Evolutionary conservation across 2,113 vertebrate species (phyloP).

Genomic region (Lampris megalopsis): DNA sequence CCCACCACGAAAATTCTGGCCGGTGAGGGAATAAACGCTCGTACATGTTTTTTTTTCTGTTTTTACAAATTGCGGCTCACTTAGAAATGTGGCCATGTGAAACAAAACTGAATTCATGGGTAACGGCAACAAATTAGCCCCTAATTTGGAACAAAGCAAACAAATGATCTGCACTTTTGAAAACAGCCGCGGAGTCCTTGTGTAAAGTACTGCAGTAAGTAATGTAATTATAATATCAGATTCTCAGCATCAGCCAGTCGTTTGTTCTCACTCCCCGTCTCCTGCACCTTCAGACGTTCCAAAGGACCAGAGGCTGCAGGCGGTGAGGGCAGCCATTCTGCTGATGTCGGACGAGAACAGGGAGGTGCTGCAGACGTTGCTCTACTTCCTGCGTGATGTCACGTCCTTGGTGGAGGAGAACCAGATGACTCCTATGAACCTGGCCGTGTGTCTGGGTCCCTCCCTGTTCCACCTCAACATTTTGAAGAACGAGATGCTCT

Average conservation of each 20-base stretch:
- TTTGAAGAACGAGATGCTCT: conserved; percentile 90
- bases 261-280: not conserved
- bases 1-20: no score
- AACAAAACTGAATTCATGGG: no score
- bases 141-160: no score
- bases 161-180: no score
- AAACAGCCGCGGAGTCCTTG: no score
- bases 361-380: conserved; percentile 91
- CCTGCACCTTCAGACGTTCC: conserved; percentile 86
- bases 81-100: no score
- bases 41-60: no score
- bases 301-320: conserved; percentile 92
- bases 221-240: not conserved
- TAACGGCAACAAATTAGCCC: no score
- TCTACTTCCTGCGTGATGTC: conserved; percentile 92
- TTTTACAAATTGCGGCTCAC: no score
- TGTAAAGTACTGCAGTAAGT: no score
- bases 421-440: conserved; percentile 97
- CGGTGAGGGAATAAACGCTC: no score
- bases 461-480: conserved; percentile 97
- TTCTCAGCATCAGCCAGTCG: not conserved
- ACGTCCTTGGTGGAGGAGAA: conserved; percentile 91
- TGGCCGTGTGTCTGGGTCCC: conserved; percentile 95
- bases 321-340: conserved; percentile 91
- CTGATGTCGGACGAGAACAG: conserved; percentile 95